Base-by-base conservation (phyloP, 2,888 invertebrate genomes). In the Dione vanillae region DNA sequence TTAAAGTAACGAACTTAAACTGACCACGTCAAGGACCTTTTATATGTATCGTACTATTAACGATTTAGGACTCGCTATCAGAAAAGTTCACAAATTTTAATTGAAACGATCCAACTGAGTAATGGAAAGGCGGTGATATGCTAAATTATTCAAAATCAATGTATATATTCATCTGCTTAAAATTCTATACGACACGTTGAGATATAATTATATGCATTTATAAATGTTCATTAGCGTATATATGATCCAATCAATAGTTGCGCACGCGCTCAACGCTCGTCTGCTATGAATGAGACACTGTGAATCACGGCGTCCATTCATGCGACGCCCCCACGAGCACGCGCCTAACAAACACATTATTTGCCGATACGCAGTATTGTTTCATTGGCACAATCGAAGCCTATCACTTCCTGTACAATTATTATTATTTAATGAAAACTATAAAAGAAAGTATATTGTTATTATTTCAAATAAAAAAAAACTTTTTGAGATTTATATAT, bases 231-330 rank as follows among this genome's bases (percentile, higher is more conserved):
- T 69, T 69, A 69, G 41, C 61, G 61, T 68, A 62, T 68, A 67
- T 70, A 65, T 8, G 62, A 65, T 70, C 67, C 65, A 54, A 51
- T 70, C 74, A 67, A 70, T 64, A 58, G 72, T 61, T 74, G 69
- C 74, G 71, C 77, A 74, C 76, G 78, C 79, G 69, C 72, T 81
- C 82, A 27, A 11, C 61, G 45, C 11, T 61, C 61, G 82, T 78
- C 78, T 80, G 80, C 82, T 86, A 85, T 92, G 91, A 92, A 92
- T 92, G 91, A 83, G 81, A 75, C 81, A 81, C 83, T 79, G 87
- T 92, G 92, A 92, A 88, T 92, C 91, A 92, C 85, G 82, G 85
- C 81, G 77, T 83, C 87, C 92, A 92, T 92, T 92, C 89, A 92
- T 84, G 78, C 78, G 73, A 81, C 89, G 87, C 89, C 91, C 86